Percentiles rank a stretch among this genome's conserved stretches.
Conservation (phyloP, 2,888 invertebrate species). For the Netelia melanura region DNA sequence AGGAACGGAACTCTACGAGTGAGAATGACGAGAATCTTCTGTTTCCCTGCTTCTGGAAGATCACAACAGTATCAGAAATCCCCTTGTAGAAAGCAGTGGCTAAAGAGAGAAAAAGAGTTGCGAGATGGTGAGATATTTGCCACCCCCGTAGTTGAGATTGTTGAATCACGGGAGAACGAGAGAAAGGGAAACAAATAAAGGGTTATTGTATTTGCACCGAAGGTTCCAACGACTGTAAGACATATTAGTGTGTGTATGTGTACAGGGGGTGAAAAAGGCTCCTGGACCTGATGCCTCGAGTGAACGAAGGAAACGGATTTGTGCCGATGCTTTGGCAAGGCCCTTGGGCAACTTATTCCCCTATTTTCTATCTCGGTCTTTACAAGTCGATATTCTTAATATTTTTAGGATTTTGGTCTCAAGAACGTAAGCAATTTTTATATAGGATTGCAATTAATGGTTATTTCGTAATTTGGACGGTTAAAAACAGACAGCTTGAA, state of each 20-base stretch:
- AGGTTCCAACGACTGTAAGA: slow-evolving; percentile 74
- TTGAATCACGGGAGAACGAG: slow-evolving; percentile 81
- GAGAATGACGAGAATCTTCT: slow-evolving; percentile 49
- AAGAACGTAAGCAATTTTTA: not conserved
- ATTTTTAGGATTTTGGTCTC: not conserved
- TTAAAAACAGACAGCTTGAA: too few species aligned
- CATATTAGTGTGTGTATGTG: slow-evolving; percentile 54
- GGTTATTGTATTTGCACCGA: slow-evolving; percentile 84
- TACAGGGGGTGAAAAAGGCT: slow-evolving; percentile 47
- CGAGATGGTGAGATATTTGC: slow-evolving; percentile 79
- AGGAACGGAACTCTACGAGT: not conserved
- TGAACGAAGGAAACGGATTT: slow-evolving; percentile 54
- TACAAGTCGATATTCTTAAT: slow-evolving; percentile 10
- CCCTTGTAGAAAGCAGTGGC: not conserved
- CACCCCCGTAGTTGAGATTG: slow-evolving; percentile 80
- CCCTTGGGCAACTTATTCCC: slow-evolving; percentile 46
- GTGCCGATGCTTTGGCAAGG: slow-evolving; percentile 48
- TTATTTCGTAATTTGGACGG: not conserved
- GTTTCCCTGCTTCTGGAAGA: slow-evolving; percentile 14
- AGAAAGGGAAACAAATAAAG: slow-evolving; percentile 82
- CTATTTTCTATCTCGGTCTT: slow-evolving; percentile 5
- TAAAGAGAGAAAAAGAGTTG: slow-evolving; percentile 5
- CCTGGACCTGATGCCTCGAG: slow-evolving; percentile 50
- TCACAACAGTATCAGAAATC: slow-evolving; percentile 37
- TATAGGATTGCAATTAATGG: not conserved